phyloP scores from a whole-genome alignment of 2,797 vertebrate genomes.

The Dicrostonyx torquatus region DNA sequence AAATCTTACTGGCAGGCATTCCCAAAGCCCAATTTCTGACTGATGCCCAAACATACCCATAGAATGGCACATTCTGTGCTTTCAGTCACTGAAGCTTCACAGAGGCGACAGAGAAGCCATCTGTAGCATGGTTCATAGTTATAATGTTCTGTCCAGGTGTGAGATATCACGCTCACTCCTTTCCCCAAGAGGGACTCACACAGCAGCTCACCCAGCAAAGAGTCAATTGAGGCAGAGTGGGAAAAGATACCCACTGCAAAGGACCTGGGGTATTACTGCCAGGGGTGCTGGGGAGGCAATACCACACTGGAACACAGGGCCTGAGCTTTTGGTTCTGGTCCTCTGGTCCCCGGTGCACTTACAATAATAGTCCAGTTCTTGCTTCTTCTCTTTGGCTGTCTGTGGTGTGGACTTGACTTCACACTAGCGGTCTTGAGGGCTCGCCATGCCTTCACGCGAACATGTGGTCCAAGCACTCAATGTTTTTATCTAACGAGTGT shows the following conservation, averaged over 20 bases:
- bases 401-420: not conserved
- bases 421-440: not conserved
- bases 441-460: not conserved
- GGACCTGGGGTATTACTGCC: not conserved
- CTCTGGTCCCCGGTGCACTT: fast-evolving
- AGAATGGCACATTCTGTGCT: not conserved
- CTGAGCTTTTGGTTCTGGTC: not conserved
- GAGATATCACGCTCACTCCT: not conserved
- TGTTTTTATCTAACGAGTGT: not conserved
- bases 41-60: not conserved
- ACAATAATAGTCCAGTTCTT: not conserved
- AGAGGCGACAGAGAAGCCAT: not conserved
- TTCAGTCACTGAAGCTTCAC: not conserved
- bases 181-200: not conserved
- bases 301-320: not conserved
- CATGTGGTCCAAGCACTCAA: not conserved
- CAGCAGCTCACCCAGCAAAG: not conserved
- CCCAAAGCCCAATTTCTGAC: not conserved
- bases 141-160: not conserved
- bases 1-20: not conserved
- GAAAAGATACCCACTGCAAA: not conserved
- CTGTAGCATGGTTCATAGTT: not conserved
- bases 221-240: not conserved
- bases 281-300: not conserved
- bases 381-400: not conserved